Evolutionary conservation across 2,888 invertebrate genomes (phyloP).

Genomic region (Lithophane semibrunnea): DNA sequence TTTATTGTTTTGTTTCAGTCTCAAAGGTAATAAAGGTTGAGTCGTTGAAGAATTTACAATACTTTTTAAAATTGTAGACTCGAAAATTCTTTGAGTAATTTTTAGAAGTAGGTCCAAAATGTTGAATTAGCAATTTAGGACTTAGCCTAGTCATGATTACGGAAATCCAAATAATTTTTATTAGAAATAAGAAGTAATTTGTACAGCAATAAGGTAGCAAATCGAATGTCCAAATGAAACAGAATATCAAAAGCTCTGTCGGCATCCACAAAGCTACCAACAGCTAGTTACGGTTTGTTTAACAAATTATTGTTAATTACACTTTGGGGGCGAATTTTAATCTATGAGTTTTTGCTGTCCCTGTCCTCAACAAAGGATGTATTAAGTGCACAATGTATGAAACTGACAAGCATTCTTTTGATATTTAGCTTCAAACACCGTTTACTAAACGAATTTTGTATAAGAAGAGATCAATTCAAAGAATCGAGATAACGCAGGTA

Average conservation of each 20-base stretch:
- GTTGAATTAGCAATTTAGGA: not conserved
- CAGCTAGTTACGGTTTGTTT: conserved; percentile 81
- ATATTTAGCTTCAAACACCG: conserved; percentile 26
- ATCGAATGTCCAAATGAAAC: conserved; percentile 53
- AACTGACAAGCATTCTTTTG: conserved; percentile 53
- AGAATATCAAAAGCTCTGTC: conserved; percentile 72
- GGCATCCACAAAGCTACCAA: conserved; percentile 79
- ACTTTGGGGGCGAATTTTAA: conserved; percentile 72
- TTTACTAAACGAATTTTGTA: conserved; percentile 38
- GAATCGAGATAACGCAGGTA: conserved; percentile 25
- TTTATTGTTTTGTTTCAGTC: conserved; percentile 44
- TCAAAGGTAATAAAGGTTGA: conserved; percentile 1
- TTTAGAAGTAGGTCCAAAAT: not conserved
- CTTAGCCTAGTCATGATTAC: not conserved
- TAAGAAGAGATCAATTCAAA: conserved; percentile 37
- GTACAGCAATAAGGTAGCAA: conserved; percentile 44
- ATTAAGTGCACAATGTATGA: conserved; percentile 53
- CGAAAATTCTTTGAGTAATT: not conserved
- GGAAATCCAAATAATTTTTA: not conserved
- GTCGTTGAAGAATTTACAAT: conserved; percentile 11
- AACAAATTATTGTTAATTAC: conserved; percentile 87
- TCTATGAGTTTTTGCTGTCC: conserved; percentile 62
- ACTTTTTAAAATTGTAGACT: not conserved
- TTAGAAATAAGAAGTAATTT: not conserved
- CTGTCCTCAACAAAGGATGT: conserved; percentile 56